Evolutionary conservation across 2,888 invertebrate species (phyloP).

Genomic region (Ethmia dodecea): DNA sequence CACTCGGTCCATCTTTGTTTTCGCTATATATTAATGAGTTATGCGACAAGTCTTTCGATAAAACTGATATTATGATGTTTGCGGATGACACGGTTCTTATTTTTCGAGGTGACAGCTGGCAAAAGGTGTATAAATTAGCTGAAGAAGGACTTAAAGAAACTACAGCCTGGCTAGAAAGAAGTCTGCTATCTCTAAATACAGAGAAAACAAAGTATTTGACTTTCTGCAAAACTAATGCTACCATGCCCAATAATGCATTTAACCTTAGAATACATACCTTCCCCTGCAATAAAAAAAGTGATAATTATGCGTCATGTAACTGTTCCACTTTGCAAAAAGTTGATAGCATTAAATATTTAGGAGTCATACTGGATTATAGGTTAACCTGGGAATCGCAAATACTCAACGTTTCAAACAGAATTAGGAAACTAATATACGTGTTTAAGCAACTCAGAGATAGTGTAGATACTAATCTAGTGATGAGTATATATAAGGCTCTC

Average conservation of each 20-base stretch:
- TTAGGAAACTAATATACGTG: background rate
- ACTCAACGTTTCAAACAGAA: background rate
- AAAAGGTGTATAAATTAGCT: background rate
- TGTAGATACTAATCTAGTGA: background rate
- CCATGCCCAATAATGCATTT: background rate
- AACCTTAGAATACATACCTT: background rate
- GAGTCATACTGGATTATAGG: background rate
- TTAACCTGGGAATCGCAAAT: background rate
- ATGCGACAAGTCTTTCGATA: background rate
- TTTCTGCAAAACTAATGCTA: background rate
- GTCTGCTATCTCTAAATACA: constrained; percentile 10
- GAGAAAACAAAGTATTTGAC: background rate
- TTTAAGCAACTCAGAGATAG: background rate
- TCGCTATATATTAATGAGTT: background rate
- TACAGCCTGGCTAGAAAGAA: constrained; percentile 6
- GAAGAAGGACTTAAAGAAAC: constrained; percentile 6
- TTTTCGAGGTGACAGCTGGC: constrained; percentile 7
- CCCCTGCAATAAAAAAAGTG: background rate
- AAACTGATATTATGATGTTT: background rate
- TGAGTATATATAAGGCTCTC: background rate
- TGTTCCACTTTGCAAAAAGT: background rate
- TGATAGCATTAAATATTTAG: background rate
- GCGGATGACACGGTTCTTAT: constrained; percentile 2
- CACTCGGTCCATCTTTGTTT: background rate
- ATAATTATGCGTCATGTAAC: background rate